These are phyloP conservation scores for Stictocephala bisonia DNA, from an alignment of 2,888 invertebrate genomes.

Conservation along the genomic window DNA sequence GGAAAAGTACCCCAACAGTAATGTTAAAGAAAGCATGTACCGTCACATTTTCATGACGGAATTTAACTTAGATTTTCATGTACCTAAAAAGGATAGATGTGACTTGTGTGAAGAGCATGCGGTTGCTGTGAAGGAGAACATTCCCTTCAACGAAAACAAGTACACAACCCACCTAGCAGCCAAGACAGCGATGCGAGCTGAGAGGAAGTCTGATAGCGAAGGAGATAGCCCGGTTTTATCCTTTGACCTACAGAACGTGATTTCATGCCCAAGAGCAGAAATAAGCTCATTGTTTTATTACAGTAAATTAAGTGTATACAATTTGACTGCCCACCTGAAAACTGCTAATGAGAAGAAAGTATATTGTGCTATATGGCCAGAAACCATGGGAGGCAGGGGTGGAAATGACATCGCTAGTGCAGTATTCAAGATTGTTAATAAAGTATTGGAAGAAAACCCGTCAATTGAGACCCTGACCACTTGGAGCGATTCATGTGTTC, in stretches of 20 bases:
- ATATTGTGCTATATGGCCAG: conserved; percentile 5
- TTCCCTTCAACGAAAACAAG: no score
- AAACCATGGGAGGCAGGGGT: not conserved
- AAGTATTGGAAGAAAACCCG: not conserved
- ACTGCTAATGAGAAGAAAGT: not conserved
- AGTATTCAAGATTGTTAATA: not conserved
- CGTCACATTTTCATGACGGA: no score
- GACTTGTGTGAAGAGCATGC: no score
- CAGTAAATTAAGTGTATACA: conserved; percentile 4
- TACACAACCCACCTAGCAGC: no score
- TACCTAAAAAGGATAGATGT: no score
- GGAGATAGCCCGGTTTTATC: conserved; percentile 6
- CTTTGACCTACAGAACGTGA: conserved; percentile 20
- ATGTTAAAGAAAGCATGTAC: no score
- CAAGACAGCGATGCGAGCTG: no score
- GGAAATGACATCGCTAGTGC: conserved; percentile 15
- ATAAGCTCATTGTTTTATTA: conserved; percentile 21
- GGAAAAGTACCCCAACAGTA: no score
- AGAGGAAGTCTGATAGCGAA: no score
- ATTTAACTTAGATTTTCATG: no score
- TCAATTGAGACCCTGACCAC: not conserved
- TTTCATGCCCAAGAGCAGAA: conserved; percentile 5
- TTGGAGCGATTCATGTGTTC: conserved; percentile 23
- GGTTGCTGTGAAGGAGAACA: no score
- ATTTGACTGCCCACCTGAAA: conserved; percentile 8